Conservation (phyloP, 1,140 invertebrate species). For the Centruroides vittatus region DNA sequence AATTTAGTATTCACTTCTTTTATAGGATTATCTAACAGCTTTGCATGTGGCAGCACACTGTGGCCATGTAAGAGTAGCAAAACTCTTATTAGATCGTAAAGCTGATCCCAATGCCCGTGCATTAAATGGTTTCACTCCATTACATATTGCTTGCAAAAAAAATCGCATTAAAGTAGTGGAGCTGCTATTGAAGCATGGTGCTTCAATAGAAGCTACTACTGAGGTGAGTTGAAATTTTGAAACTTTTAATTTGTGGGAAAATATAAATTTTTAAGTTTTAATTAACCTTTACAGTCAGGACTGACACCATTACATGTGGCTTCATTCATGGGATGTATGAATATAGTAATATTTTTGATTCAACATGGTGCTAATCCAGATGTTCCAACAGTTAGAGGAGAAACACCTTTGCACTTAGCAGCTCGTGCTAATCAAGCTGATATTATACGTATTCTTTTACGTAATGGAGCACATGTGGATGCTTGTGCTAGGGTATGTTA, state of each 20-base stretch:
- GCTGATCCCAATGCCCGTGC: slow-evolving; percentile 87
- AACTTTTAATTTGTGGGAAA: background rate
- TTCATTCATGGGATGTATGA: slow-evolving; percentile 98
- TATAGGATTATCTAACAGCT: slow-evolving; percentile 87
- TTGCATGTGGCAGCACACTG: slow-evolving; percentile 88
- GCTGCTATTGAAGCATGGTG: slow-evolving; percentile 80
- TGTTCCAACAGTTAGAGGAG: slow-evolving; percentile 89
- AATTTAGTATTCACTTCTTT: background rate
- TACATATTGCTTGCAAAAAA: slow-evolving; percentile 96
- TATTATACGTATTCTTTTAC: slow-evolving; percentile 88
- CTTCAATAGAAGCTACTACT: slow-evolving; percentile 72
- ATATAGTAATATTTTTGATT: slow-evolving; percentile 93
- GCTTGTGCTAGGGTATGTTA: slow-evolving; percentile 62
- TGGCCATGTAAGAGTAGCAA: slow-evolving; percentile 92
- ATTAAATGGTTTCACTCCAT: slow-evolving; percentile 90
- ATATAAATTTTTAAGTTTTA: background rate
- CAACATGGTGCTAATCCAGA: slow-evolving; percentile 93
- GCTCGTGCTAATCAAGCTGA: slow-evolving; percentile 95
- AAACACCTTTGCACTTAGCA: slow-evolving; percentile 92
- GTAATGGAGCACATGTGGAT: slow-evolving; percentile 94
- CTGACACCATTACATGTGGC: slow-evolving; percentile 94
- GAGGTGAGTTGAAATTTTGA: slow-evolving; percentile 38
- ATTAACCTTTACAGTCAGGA: slow-evolving; percentile 48
- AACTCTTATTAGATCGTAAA: slow-evolving; percentile 82
- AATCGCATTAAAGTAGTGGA: slow-evolving; percentile 92